Conservation (phyloP, 2,888 invertebrate genomes). For the Diaperis boleti region DNA sequence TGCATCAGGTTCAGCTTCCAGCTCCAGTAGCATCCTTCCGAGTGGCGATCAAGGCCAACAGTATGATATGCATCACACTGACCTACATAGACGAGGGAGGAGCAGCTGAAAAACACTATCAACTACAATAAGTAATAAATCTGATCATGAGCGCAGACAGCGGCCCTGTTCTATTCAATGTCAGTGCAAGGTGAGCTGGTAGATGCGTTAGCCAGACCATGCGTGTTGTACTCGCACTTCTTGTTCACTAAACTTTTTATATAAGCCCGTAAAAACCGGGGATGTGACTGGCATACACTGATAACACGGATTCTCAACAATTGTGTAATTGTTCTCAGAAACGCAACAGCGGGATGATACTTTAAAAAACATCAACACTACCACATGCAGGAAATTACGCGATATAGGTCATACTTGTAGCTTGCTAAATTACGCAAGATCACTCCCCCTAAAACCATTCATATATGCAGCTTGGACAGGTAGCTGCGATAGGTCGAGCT, state of each 20-base stretch:
- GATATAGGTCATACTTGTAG: slow-evolving; percentile 28
- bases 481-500: slow-evolving; percentile 1
- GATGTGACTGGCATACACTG: slow-evolving; percentile 30
- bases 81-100: slow-evolving; percentile 61
- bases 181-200: slow-evolving; percentile 64
- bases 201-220: slow-evolving; percentile 52
- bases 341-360: slow-evolving; percentile 3
- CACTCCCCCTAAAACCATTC: slow-evolving; percentile 14
- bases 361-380: slow-evolving; percentile 14
- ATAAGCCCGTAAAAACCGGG: slow-evolving; percentile 31
- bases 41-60: slow-evolving; percentile 59
- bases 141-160: slow-evolving; percentile 59
- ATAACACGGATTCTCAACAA: slow-evolving; percentile 34
- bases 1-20: slow-evolving; percentile 34
- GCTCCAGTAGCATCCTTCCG: slow-evolving; percentile 52
- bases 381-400: slow-evolving; percentile 32
- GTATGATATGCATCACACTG: slow-evolving; percentile 61
- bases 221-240: slow-evolving; percentile 48
- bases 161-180: slow-evolving; percentile 61
- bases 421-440: slow-evolving; percentile 3
- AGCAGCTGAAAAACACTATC: slow-evolving; percentile 58
- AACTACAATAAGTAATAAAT: slow-evolving; percentile 61
- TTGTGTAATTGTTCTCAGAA: slow-evolving; percentile 36
- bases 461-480: slow-evolving; percentile 8
- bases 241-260: slow-evolving; percentile 40